A percentile compares a stretch with the other conserved stretches of the same genome.
Evolutionary conservation across 2,797 vertebrate species (phyloP).

Genomic region (Acanthurus lineatus): DNA sequence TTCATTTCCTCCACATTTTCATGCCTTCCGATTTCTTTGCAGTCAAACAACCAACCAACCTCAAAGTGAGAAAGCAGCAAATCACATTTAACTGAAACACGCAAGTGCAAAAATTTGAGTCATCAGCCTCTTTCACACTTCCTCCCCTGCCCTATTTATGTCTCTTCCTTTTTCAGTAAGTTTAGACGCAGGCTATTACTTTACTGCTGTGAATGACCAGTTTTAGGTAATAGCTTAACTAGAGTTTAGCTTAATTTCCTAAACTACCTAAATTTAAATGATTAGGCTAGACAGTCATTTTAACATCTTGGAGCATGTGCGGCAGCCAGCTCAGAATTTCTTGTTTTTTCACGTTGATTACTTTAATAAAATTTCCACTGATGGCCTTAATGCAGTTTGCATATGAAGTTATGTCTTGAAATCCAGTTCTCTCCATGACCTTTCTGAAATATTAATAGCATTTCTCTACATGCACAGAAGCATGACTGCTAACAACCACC

Average conservation of each 20-base stretch:
- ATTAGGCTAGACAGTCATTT: constrained; percentile 23
- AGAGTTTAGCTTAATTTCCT: constrained; percentile 55
- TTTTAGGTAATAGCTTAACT: constrained; percentile 55
- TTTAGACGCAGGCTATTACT: constrained; percentile 28
- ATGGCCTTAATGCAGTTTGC: background rate
- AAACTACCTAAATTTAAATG: constrained; percentile 13
- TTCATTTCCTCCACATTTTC: constrained; percentile 22
- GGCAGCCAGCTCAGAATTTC: constrained; percentile 14
- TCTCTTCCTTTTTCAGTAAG: constrained; percentile 21
- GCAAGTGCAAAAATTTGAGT: constrained; percentile 55
- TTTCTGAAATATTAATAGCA: background rate
- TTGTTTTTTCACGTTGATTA: constrained; percentile 3
- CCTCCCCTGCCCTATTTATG: constrained; percentile 61
- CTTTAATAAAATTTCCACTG: constrained; percentile 28
- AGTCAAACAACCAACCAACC: constrained; percentile 38
- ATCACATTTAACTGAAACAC: constrained; percentile 58
- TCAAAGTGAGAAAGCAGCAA: constrained; percentile 60
- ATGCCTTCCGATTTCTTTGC: constrained; percentile 17
- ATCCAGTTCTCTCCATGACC: background rate
- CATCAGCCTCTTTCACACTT: constrained; percentile 64
- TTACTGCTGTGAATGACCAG: constrained; percentile 32
- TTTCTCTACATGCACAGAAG: constrained; percentile 9
- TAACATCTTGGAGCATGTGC: constrained; percentile 15
- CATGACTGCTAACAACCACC: background rate
- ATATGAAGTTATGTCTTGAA: background rate